Conservation (phyloP, 1,140 invertebrate species). For the Wasmannia auropunctata region DNA sequence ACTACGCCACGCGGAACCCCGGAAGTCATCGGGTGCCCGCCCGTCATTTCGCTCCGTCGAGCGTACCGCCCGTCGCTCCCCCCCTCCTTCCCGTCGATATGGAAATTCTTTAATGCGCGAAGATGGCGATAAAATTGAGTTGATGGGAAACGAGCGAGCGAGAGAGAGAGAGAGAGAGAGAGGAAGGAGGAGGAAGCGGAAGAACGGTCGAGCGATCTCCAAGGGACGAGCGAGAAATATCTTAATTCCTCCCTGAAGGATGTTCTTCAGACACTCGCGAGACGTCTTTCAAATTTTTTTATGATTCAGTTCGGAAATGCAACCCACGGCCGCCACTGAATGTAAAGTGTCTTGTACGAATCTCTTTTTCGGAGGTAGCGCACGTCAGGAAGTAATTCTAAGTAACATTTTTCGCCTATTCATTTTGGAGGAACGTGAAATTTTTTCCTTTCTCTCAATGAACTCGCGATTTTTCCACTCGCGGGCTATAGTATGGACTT, state of each 20-base stretch:
- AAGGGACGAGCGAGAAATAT: background rate
- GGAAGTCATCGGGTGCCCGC: slow-evolving; percentile 63
- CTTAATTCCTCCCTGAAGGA: slow-evolving; percentile 25
- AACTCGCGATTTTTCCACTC: slow-evolving; percentile 20
- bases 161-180: no score
- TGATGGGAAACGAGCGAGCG: no score
- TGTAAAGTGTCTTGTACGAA: background rate
- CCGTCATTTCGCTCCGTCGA: slow-evolving; percentile 54
- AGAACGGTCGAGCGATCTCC: background rate
- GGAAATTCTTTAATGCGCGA: slow-evolving; percentile 47
- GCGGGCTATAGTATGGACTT: background rate
- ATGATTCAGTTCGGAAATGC: background rate
- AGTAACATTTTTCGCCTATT: background rate
- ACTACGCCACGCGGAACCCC: slow-evolving; percentile 42
- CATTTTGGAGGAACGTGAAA: slow-evolving; percentile 14
- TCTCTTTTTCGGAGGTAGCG: background rate
- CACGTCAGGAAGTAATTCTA: background rate
- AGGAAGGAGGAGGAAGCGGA: background rate
- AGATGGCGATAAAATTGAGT: slow-evolving; percentile 16
- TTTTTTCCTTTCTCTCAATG: slow-evolving; percentile 9
- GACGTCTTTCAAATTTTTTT: background rate
- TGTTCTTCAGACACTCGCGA: background rate
- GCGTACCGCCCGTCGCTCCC: background rate
- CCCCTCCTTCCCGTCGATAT: slow-evolving; percentile 20
- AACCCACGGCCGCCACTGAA: no score